Percentiles rank a stretch among this genome's conserved stretches.
These are phyloP conservation scores for Drosophila seclusa DNA, from an alignment of 2,888 invertebrate species.

Conservation along the genomic window DNA sequence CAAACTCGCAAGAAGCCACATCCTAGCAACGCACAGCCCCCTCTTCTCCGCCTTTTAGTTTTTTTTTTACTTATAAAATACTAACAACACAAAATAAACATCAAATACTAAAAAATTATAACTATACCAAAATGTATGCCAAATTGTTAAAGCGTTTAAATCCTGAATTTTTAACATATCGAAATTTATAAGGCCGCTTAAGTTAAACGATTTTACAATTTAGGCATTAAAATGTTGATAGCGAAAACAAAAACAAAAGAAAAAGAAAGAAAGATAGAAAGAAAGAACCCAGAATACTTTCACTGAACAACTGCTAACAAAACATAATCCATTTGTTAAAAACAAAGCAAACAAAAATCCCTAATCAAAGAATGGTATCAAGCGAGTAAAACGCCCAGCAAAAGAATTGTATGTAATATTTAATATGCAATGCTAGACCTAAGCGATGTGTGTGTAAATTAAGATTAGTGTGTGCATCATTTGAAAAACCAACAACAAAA, in stretches of 20 bases:
- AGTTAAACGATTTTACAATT: slow-evolving; percentile 71
- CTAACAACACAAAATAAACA: slow-evolving; percentile 36
- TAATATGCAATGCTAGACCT: slow-evolving; percentile 48
- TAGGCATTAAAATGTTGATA: slow-evolving; percentile 69
- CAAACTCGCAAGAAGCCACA: slow-evolving; percentile 58
- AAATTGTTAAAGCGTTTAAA: slow-evolving; percentile 69
- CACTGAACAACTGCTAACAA: slow-evolving; percentile 58
- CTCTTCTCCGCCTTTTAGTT: slow-evolving; percentile 26
- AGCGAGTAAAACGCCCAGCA: slow-evolving; percentile 29
- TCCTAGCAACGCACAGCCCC: slow-evolving; percentile 51
- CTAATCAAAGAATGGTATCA: slow-evolving; percentile 17
- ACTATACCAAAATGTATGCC: slow-evolving; percentile 71
- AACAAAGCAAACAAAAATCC: slow-evolving; percentile 32
- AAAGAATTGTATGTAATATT: slow-evolving; percentile 29
- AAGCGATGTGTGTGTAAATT: slow-evolving; percentile 36
- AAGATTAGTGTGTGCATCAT: slow-evolving; percentile 58
- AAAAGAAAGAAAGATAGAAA: background rate
- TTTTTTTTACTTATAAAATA: slow-evolving; percentile 20
- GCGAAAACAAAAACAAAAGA: background rate
- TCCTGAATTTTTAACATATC: slow-evolving; percentile 84
- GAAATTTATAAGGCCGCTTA: slow-evolving; percentile 73
- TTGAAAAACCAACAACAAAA: slow-evolving; percentile 29
- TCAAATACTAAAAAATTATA: slow-evolving; percentile 20
- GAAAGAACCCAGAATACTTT: slow-evolving; percentile 54
- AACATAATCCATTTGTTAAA: slow-evolving; percentile 61